Base-by-base conservation (phyloP, 2,888 invertebrate genomes). In the Ennomos quercinarius region DNA sequence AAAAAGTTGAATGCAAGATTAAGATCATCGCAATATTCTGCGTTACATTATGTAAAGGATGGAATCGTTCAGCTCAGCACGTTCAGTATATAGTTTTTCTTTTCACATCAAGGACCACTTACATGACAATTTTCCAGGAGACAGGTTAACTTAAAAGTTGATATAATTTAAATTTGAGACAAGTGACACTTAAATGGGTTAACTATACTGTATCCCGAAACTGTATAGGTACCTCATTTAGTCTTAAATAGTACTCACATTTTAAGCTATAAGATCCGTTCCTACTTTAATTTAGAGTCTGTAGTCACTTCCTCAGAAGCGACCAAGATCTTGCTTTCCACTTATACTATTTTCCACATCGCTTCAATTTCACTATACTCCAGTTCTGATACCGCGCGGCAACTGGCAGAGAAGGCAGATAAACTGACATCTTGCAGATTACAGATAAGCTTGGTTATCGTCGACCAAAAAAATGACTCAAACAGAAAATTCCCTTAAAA, bases 401-500 rank as follows among this genome's bases (percentile, higher is more conserved):
- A 40, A 63, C 64, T 65, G 62, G 45, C 57, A 59, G 34, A 61
- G 51, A 51, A 44, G 40, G 63, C 46, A 68, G 79, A 78, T 77
- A 77, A 75, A 59, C 61, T 63, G 50, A 45, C 62, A 67, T 63
- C 60, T 57, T 39, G 35, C 36, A 49, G 67, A 73, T 73, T 59
- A 44, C 41, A 65, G 69, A 69, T 67, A 67, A 65, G 61, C 53
- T 17, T 44, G 47, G 61, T 54, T 67, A 65, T 67, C 64, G 27
- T 49, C 58, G 17, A 52, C 53, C 57, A 60, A 41, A 56, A 49
- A 53, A 58, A 49, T 56, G 12, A 37, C 37, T 11, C 37, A 34
- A 10, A 54, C 35, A 50, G 49, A 66, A 63, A 57, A 57, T 48
- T 48, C 34, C 42, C 61, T 66, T 67, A 66, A 63, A 62, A 52